These are phyloP conservation scores for Ostrea edulis DNA, from an alignment of 1,140 invertebrate species.

Conservation along the genomic window DNA sequence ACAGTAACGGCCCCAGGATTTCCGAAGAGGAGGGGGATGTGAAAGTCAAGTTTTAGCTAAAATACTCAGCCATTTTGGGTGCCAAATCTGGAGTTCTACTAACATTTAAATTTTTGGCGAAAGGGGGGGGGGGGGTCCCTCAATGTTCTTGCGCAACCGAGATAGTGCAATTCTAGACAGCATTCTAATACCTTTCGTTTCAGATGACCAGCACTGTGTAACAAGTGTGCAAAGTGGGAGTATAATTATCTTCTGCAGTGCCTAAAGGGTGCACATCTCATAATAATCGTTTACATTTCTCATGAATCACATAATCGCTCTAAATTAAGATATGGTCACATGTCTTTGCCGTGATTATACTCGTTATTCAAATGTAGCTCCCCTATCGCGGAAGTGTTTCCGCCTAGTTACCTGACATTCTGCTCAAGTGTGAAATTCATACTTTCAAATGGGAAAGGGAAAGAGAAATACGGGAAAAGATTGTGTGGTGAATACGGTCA, in stretches of 20 bases:
- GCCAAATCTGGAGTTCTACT: too few relatives aligned
- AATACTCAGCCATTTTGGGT: too few relatives aligned
- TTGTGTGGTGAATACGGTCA: slow-evolving; percentile 2
- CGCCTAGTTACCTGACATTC: slow-evolving; percentile 1
- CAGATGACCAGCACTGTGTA: too few relatives aligned
- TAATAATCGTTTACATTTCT: not conserved
- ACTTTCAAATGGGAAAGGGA: not conserved
- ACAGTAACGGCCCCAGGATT: too few relatives aligned
- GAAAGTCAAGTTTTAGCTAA: too few relatives aligned
- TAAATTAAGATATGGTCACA: not conserved
- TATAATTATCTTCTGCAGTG: not conserved
- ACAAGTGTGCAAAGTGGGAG: too few relatives aligned
- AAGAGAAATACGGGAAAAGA: not conserved
- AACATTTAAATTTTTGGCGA: too few relatives aligned
- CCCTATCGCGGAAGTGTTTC: not conserved
- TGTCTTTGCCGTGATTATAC: not conserved
- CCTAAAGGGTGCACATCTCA: not conserved
- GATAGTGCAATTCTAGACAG: too few relatives aligned
- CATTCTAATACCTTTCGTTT: too few relatives aligned
- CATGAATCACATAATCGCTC: not conserved
- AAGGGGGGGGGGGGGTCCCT: too few relatives aligned
- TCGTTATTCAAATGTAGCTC: not conserved
- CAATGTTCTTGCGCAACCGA: too few relatives aligned
- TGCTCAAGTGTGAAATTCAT: slow-evolving; percentile 24
- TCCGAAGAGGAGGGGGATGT: too few relatives aligned